Evolutionary conservation across 2,888 invertebrate species (phyloP), one percentile per base, ranked within the genome.

Genomic region (Bellardia pandia): DNA sequence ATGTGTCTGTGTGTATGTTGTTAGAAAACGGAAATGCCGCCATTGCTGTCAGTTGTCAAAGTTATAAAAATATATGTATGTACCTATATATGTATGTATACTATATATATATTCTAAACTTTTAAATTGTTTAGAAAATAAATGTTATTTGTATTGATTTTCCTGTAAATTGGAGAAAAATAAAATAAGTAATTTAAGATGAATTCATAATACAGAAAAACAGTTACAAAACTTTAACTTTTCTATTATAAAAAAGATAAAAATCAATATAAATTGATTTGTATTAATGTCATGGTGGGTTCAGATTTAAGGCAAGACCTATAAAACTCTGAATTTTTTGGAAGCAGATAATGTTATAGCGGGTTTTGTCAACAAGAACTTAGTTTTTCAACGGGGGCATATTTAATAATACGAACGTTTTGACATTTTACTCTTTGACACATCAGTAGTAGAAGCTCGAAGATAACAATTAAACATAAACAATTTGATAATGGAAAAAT

Each of bases 41-140:
- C 88, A 89, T 89, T 86, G 89, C 85, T 86, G 88, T 74, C 80
- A 80, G 86, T 78, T 88, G 88, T 80, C 79, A 83, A 86, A 60
- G 79, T 80, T 84, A 51, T 78, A 82, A 78, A 86, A 78, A 62
- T 82, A 71, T 62, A 75, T 53, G 68, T 81, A 51, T 45, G 13
- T 66, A 60, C 14, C 62, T 53, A 82, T 85, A 74, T 76, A 13
- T 78, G 23, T 64, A 72, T 78, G 33, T 75, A 77, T 72, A 84
- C 40, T 58, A 6, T 51, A 14, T 23, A 64, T 64, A 3, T 40
- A n/a, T 53, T 53, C 45, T 72, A 78, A 86, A 78, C 42, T 82
- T 86, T 82, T 74, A 75, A 82, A 86, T 81, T 77, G 77, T 77
- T 69, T 58, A 62, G 75, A 62, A 74, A 75, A 62, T 37, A 68